Percentiles rank a stretch among this genome's conserved stretches.
These are phyloP conservation scores for Netelia virgata DNA, from an alignment of 2,888 invertebrate species.

Conservation along the genomic window DNA sequence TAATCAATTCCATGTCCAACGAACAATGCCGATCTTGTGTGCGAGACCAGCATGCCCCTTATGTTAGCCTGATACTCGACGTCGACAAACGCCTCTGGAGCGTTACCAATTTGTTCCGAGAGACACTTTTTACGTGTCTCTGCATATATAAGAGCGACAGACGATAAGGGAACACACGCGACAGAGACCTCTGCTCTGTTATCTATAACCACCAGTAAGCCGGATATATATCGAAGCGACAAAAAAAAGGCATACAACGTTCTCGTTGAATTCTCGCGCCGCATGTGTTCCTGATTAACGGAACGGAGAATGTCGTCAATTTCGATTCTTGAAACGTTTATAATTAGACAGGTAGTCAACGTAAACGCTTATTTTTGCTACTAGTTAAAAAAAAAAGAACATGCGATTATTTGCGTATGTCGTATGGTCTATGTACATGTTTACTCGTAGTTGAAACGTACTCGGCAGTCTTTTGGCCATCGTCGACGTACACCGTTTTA, in stretches of 20 bases:
- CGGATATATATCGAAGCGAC: conserved; percentile 17
- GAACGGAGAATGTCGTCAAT: conserved; percentile 71
- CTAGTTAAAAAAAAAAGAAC: conserved; percentile 14
- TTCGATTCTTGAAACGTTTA: conserved; percentile 67
- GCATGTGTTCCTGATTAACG: conserved; percentile 65
- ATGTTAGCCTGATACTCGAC: conserved; percentile 67
- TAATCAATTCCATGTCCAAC: background rate
- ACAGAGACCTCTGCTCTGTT: conserved; percentile 35
- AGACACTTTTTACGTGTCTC: conserved; percentile 17
- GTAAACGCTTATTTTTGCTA: conserved; percentile 6
- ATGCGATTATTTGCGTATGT: background rate
- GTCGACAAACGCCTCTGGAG: conserved; percentile 68
- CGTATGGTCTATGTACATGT: background rate
- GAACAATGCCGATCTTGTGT: background rate
- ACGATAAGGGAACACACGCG: conserved; percentile 14
- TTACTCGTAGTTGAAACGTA: background rate
- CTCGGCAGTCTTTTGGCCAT: background rate
- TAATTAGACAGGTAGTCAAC: conserved; percentile 64
- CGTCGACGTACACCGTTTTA: background rate
- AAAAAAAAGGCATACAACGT: conserved; percentile 32
- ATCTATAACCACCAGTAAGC: conserved; percentile 23
- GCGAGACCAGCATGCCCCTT: conserved; percentile 22
- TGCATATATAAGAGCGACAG: conserved; percentile 4
- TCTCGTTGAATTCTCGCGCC: conserved; percentile 32
- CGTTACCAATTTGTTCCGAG: conserved; percentile 67